Evolutionary conservation across 2,888 invertebrate species (phyloP), one percentile per base, ranked within the genome.

Genomic region (Pachliopta kotzebuea): DNA sequence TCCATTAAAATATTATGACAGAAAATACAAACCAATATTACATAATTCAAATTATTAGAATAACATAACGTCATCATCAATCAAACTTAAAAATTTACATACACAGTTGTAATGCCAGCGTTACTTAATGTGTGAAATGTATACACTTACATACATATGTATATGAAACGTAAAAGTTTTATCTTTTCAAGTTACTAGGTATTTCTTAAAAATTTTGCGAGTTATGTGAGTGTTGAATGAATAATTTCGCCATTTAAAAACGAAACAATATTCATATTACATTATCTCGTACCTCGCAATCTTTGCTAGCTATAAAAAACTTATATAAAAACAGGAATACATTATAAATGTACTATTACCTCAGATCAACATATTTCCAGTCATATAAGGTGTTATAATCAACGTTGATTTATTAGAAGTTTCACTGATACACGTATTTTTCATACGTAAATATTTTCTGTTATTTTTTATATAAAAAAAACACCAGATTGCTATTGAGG

Each of bases 401-500:
- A n/a, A 26, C 20, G 26, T n/a, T 49, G 56, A 62, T 49, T 56
- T 56, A 56, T 61, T 7, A 17, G 26, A 8, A 24, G 45, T 56
- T 56, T 56, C 49, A 56, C 61, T 8, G 21, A 23, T 62, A 62
- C 49, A 31, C 18, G n/a, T 20, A 56, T 50, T 37, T 52, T 56
- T 37, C 58, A 63, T 52, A 45, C 29, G 20, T 60, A 37, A 60
- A 29, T 37, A 61, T 62, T 59, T 59, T 62, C 58, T 56, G 37
- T 54, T 57, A 53, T 54, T 53, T 50, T 62, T 21, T n/a, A 69
- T 65, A 63, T 68, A 62, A 45, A 67, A 66, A 66, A 70, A 65
- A 69, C 70, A 63, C 66, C 69, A 71, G 70, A 72, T 74, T 72
- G 69, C 66, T 69, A 68, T 70, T 68, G 67, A 66, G 63, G 66